Base-by-base conservation (phyloP, 2,797 vertebrate genomes). In the Gallirallus australis region DNA sequence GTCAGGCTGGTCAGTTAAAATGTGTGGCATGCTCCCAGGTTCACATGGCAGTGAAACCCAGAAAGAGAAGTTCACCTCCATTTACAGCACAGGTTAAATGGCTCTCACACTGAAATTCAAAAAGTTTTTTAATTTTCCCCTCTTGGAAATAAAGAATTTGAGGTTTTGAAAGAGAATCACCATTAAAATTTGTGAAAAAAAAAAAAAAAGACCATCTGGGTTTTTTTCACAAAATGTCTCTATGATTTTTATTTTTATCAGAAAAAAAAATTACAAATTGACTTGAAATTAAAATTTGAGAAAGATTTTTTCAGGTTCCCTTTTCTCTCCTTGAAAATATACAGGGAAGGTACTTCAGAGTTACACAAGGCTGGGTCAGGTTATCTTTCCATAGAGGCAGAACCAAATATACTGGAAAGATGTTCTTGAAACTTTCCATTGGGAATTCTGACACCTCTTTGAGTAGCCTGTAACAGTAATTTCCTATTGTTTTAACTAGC, bases 401-500 rank as follows among this genome's bases (percentile, higher is more conserved):
- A 75, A 75, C 39, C 35, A 78, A 86, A 78, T 65, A 63, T 20
- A 79, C n/a, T 72, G 73, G 70, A 84, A 91, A 90, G 56, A 66
- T 7, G 16, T 73, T 86, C 35, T 71, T 45, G 28, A 85, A 84
- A 84, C 48, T 84, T 90, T 93, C 78, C 86, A 66, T 40, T 70
- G 83, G 70, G 45, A 93, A 80, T 94, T 86, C 81, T 94, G 70
- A 81, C 66, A 54, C 59, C 37, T 88, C 61, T 90, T 80, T 47
- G 30, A 92, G 56, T 79, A 82, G 80, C 56, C 70, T 54, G 12
- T 39, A 84, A 84, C n/a, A 59, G 61, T 68, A 86, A 57, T 93
- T 86, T 78, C 78, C 77, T 88, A 54, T 82, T 86, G 68, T 86
- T 93, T 76, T 72, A 86, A 64, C 90, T 94, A 86, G 12, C 59